phyloP scores from a whole-genome alignment of 2,797 vertebrate genomes.

The Spinus pinus region DNA sequence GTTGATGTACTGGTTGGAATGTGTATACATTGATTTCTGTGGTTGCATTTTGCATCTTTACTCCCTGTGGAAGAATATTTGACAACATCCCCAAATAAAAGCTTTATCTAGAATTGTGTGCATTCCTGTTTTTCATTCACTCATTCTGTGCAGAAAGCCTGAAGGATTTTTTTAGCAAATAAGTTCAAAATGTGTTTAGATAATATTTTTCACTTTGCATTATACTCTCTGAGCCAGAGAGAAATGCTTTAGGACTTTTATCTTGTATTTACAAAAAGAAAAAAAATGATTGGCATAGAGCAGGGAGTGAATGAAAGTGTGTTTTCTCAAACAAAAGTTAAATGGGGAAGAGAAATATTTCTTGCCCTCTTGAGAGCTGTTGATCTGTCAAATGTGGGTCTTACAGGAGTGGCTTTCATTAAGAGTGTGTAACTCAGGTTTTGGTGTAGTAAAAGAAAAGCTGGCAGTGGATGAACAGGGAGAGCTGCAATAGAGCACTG shows the following conservation, averaged over 20 bases:
- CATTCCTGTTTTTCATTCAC: background rate
- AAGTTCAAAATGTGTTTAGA: background rate
- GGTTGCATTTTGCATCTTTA: background rate
- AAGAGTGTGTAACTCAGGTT: background rate
- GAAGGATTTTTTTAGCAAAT: background rate
- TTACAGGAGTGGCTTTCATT: constrained; percentile 6
- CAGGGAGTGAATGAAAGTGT: background rate
- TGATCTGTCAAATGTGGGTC: background rate
- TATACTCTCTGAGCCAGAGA: background rate
- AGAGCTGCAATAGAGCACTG: background rate
- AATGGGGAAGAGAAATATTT: constrained; percentile 27
- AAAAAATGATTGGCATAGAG: background rate
- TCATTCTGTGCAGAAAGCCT: background rate
- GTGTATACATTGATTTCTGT: background rate
- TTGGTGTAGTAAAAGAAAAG: background rate
- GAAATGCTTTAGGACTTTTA: background rate
- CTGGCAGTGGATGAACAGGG: background rate
- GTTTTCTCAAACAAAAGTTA: constrained; percentile 31
- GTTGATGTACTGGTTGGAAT: background rate
- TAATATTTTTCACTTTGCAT: background rate
- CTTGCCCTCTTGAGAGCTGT: constrained; percentile 12
- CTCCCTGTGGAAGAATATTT: background rate
- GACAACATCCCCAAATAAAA: background rate
- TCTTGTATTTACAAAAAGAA: background rate
- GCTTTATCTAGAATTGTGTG: background rate